Evolutionary conservation across 2,888 invertebrate species (phyloP), one percentile per base, ranked within the genome.

Genomic region (Andrena dorsata): DNA sequence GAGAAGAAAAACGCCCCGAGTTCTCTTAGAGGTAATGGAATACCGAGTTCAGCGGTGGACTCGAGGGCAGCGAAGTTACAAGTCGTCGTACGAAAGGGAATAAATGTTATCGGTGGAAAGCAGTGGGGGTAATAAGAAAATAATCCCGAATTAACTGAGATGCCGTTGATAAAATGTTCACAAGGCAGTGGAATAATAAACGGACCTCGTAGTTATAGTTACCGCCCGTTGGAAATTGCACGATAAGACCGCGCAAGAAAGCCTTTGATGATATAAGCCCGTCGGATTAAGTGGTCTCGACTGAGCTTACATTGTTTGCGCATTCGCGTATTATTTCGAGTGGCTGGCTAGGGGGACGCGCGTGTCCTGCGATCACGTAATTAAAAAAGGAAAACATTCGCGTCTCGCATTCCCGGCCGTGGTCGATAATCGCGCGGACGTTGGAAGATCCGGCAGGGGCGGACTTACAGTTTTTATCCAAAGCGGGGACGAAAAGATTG

Each of bases 111-210:
- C 3, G 30, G 26, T 0, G 2, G 2, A 28, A 51, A 26, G 49
- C 49, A 60, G 51, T 23, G 28, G 41, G 56, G 30, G 53, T 56
- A 53, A 53, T 65, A 74, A 72, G 28, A 64, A 53, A 74, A 61
- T 66, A 74, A 69, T 74, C 28, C 47, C 6, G 69, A 41, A 51
- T 63, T 74, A 70, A 60, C 60, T 51, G 49, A 20, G 23, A 32
- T 56, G 47, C 60, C 76, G 79, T 84, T 77, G 84, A 84, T 84
- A 75, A 82, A 86, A 84, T 69, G 70, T 84, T 81, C 77, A 78
- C 60, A n/a, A 60, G 41, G 8, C 30, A 28, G 58, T 65, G 60
- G 84, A 81, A 86, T 86, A 84, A 86, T 86, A 79, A 86, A 76
- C 74, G 70, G 70, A 26, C 49, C n/a, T 30, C 51, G 28, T 56